Percentiles rank a stretch among this genome's conserved stretches.
phyloP scores from a whole-genome alignment of 92 coral and sea anemone species.

The Porites divaricata region DNA sequence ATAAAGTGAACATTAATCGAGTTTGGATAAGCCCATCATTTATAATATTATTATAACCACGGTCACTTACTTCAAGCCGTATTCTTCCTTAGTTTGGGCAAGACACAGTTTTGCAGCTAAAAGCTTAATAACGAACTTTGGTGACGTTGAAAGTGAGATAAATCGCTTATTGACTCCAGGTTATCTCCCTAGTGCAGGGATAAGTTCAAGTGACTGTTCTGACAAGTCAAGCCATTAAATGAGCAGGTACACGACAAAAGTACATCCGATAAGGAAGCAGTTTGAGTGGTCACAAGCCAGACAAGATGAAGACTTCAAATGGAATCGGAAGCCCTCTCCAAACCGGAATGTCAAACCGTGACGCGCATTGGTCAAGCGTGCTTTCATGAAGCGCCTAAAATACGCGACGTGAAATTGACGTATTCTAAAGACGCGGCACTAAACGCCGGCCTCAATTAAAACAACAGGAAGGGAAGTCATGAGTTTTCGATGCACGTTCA shows the following conservation, averaged over 20 bases:
- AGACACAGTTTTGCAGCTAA: conserved; percentile 1
- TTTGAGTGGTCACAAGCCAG: conserved; percentile 49
- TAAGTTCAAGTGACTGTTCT: conserved; percentile 36
- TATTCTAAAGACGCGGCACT: conserved; percentile 17
- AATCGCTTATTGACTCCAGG: conserved; percentile 40
- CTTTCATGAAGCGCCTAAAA: conserved; percentile 10
- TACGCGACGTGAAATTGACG: conserved; percentile 24
- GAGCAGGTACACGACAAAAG: conserved; percentile 15
- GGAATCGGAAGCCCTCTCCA: conserved; percentile 39
- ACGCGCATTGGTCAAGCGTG: conserved; percentile 23
- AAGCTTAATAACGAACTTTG: conserved; percentile 16
- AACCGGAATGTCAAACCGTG: conserved; percentile 30
- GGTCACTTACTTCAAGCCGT: conserved; percentile 15
- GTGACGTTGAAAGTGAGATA: conserved; percentile 38
- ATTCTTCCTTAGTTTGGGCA: conserved; percentile 13
- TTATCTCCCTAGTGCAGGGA: conserved; percentile 21
- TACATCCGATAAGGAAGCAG: conserved; percentile 44
- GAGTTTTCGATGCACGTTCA: conserved; percentile 17
- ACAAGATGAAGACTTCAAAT: conserved; percentile 34
- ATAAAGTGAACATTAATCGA: conserved; percentile 7
- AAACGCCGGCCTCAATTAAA: conserved; percentile 44
- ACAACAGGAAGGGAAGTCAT: conserved; percentile 46
- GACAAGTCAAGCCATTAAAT: conserved; percentile 40
- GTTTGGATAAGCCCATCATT: background rate
- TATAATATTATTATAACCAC: conserved; percentile 3